phyloP scores from a whole-genome alignment of 2,113 vertebrate genomes.

The Sialia sialis region DNA sequence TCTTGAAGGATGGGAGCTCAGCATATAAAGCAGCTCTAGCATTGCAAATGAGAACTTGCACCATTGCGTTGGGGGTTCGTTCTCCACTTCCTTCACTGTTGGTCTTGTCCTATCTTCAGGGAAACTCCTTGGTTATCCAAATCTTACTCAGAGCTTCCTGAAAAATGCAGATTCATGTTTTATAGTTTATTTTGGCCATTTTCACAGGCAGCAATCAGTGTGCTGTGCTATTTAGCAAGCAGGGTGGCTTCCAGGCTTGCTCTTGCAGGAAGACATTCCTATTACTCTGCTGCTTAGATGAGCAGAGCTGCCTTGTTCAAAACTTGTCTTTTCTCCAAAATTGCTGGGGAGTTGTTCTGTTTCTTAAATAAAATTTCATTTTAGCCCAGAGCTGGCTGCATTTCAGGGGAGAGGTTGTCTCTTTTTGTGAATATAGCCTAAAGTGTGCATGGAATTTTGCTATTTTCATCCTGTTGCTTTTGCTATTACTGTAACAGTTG shows the following conservation, averaged over 20 bases:
- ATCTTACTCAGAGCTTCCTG: neutral
- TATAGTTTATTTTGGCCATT: neutral
- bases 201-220: neutral
- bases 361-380: neutral
- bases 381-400: neutral
- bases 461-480: constrained; percentile 6
- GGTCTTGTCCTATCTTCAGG: neutral
- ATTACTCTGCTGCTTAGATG: neutral
- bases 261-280: neutral
- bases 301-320: neutral
- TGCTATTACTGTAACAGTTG: constrained; percentile 38
- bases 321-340: neutral
- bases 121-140: neutral
- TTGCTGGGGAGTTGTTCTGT: neutral
- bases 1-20: constrained; percentile 44
- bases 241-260: neutral
- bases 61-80: fast-evolving
- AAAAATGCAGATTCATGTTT: neutral
- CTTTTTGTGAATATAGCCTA: neutral
- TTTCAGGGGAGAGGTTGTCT: neutral
- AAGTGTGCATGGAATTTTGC: neutral
- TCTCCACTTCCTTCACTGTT: neutral
- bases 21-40: constrained; percentile 12
- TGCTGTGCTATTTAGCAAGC: neutral
- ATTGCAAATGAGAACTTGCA: constrained; percentile 1